These are phyloP conservation scores for Copsychus sechellarum DNA, from an alignment of 2,113 vertebrate genomes.

Conservation along the genomic window DNA sequence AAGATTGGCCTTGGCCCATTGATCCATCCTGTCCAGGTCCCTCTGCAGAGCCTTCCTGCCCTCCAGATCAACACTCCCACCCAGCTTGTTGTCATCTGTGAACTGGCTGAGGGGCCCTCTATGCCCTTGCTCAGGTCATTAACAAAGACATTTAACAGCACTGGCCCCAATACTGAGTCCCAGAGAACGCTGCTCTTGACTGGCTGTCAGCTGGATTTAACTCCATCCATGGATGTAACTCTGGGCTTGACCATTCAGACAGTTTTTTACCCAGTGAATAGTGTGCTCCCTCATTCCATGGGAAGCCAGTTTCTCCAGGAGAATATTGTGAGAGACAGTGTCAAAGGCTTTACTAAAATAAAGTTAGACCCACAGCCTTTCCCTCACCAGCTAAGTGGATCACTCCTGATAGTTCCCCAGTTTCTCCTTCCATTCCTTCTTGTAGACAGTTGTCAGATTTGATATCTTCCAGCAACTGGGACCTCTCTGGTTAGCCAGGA, in stretches of 20 bases:
- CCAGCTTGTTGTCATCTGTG: background rate
- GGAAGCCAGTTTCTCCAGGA: background rate
- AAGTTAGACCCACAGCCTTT: background rate
- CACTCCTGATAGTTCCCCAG: background rate
- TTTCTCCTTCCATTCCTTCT: background rate
- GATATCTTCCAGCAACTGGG: background rate
- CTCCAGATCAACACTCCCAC: background rate
- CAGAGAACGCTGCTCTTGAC: background rate
- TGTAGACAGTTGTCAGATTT: background rate
- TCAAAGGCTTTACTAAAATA: background rate
- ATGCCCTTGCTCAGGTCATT: background rate
- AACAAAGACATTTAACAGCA: background rate
- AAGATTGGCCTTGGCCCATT: accelerated
- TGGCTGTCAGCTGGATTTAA: background rate
- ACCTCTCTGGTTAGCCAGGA: background rate
- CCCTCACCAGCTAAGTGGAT: background rate
- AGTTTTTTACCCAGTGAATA: background rate
- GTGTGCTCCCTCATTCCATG: background rate
- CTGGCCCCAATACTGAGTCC: background rate
- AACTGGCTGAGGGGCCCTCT: background rate
- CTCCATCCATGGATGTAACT: background rate
- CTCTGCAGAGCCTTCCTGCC: background rate
- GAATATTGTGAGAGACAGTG: background rate
- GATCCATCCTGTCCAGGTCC: background rate
- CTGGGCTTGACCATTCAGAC: background rate